Conservation (phyloP, 1,140 invertebrate species). For the Myzus persicae region DNA sequence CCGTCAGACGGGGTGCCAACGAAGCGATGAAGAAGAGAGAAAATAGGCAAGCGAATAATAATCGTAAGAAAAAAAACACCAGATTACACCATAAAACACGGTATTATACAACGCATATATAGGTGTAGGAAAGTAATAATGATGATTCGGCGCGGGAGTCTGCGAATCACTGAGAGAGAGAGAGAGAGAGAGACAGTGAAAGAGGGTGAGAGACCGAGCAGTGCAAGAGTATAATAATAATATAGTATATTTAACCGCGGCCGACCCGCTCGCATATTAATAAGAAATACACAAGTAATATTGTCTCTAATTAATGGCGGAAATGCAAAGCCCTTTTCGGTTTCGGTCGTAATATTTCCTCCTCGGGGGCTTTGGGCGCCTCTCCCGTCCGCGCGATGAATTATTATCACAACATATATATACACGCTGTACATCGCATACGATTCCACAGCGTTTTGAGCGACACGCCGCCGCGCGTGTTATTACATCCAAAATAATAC, state of each 20-base stretch:
- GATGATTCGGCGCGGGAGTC: background rate
- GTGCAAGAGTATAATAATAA: background rate
- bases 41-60: background rate
- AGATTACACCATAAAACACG: background rate
- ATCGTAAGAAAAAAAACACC: background rate
- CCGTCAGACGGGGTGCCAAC: too few relatives aligned
- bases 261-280: slow-evolving; percentile 33
- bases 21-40: background rate
- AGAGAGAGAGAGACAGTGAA: background rate
- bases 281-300: slow-evolving; percentile 58
- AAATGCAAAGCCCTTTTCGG: slow-evolving; percentile 55
- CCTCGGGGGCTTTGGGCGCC: slow-evolving; percentile 26
- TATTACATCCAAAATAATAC: slow-evolving; percentile 55
- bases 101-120: background rate
- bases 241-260: background rate
- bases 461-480: slow-evolving; percentile 44
- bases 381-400: slow-evolving; percentile 35
- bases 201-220: background rate
- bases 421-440: background rate
- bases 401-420: slow-evolving; percentile 2
- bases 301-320: slow-evolving; percentile 57
- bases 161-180: background rate
- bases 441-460: slow-evolving; percentile 6
- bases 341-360: slow-evolving; percentile 55
- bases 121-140: background rate